phyloP scores from a whole-genome alignment of 2,888 invertebrate genomes.

The Griposia aprilina region DNA sequence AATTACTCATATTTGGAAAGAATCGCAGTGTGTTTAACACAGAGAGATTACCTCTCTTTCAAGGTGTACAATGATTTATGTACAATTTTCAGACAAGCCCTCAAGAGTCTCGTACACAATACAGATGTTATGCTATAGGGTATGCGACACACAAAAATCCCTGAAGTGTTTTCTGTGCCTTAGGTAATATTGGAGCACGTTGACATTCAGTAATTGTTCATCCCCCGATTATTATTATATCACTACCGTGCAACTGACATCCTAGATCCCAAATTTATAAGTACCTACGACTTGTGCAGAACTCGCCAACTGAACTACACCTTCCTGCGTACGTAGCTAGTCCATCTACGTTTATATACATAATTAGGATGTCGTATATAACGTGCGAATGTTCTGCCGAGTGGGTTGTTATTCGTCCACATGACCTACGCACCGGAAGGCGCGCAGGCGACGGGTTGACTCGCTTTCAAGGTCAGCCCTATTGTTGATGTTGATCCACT shows the following conservation, averaged over 20 bases:
- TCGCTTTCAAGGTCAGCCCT: conserved; percentile 61
- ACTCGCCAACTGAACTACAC: conserved; percentile 22
- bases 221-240: not conserved
- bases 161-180: not conserved
- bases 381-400: conserved; percentile 64
- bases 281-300: conserved; percentile 12
- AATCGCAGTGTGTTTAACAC: not conserved
- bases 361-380: conserved; percentile 72
- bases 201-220: not conserved
- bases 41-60: not conserved
- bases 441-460: conserved; percentile 38
- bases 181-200: not conserved
- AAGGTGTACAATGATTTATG: not conserved
- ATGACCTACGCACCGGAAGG: conserved; percentile 68
- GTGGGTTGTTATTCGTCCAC: conserved; percentile 64
- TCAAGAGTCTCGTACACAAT: not conserved
- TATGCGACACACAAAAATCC: not conserved
- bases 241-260: not conserved
- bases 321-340: conserved; percentile 14
- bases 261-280: conserved; percentile 4
- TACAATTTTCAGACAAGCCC: not conserved
- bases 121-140: not conserved
- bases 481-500: conserved; percentile 61
- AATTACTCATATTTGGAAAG: not conserved
- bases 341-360: conserved; percentile 18